Percentiles rank a stretch among this genome's conserved stretches.
phyloP scores from a whole-genome alignment of 2,797 vertebrate species.

The Ataeniobius toweri region DNA sequence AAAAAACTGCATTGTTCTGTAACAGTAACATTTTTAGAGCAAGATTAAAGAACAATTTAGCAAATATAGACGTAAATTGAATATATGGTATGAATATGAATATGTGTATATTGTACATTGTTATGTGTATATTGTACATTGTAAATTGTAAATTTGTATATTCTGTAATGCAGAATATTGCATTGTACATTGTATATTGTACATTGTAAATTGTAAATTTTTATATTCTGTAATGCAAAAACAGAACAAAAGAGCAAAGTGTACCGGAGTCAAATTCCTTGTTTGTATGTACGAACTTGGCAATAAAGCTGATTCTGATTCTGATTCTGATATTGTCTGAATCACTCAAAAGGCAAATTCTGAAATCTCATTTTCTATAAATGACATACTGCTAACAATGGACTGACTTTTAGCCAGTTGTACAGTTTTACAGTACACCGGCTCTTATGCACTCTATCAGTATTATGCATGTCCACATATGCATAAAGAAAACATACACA shows the following conservation, averaged over 20 bases:
- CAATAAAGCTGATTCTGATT: too few species aligned
- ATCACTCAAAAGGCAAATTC: neutral
- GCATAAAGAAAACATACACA: constrained; percentile 37
- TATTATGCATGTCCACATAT: constrained; percentile 13
- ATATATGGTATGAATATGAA: neutral
- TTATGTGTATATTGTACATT: too few species aligned
- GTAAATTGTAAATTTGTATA: too few species aligned
- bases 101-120: too few species aligned
- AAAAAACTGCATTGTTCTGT: neutral
- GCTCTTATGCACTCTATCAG: neutral
- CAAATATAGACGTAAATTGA: neutral
- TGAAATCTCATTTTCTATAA: neutral
- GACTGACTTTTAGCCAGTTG: neutral
- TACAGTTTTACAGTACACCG: neutral
- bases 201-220: too few species aligned
- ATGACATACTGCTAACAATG: neutral
- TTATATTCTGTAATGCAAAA: too few species aligned
- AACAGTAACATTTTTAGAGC: neutral
- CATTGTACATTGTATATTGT: too few species aligned
- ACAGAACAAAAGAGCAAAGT: too few species aligned
- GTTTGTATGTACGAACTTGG: too few species aligned
- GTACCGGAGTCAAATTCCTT: too few species aligned
- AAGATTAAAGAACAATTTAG: neutral
- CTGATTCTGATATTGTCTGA: too few species aligned
- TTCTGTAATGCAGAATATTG: too few species aligned